Conservation (phyloP, 1,140 invertebrate genomes). For the Platyura marginata region DNA sequence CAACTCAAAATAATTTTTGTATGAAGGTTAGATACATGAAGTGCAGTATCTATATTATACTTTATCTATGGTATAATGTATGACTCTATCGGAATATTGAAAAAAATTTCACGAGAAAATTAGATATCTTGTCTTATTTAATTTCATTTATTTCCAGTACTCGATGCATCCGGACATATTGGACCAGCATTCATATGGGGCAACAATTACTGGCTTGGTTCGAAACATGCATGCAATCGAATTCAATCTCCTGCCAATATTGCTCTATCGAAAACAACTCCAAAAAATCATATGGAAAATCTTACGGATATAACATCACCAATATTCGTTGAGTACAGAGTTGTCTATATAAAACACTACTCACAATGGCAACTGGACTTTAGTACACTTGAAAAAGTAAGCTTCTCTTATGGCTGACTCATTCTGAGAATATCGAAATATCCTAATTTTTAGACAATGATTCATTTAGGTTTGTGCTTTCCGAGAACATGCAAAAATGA, state of each 20-base stretch:
- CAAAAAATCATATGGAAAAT: constrained; percentile 9
- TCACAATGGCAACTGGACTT: constrained; percentile 20
- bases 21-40: too few relatives aligned
- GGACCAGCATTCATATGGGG: constrained; percentile 25
- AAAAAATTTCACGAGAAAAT: too few relatives aligned
- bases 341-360: constrained; percentile 22
- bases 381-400: constrained; percentile 22
- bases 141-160: constrained; percentile 21
- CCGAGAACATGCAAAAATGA: constrained; percentile 9
- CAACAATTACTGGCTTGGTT: constrained; percentile 29
- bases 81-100: too few relatives aligned
- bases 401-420: constrained; percentile 8
- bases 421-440: constrained; percentile 17
- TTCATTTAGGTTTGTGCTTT: constrained; percentile 12
- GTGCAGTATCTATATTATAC: too few relatives aligned
- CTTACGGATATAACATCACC: constrained; percentile 10
- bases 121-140: background rate
- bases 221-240: background rate
- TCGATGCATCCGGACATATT: constrained; percentile 27
- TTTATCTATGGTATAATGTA: too few relatives aligned
- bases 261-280: constrained; percentile 12
- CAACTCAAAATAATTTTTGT: too few relatives aligned
- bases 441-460: constrained; percentile 8
- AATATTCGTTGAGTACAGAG: constrained; percentile 21
- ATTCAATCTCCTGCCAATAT: constrained; percentile 15